Conservation (phyloP, 2,797 vertebrate genomes). For the Lophotriccus pileatus region DNA sequence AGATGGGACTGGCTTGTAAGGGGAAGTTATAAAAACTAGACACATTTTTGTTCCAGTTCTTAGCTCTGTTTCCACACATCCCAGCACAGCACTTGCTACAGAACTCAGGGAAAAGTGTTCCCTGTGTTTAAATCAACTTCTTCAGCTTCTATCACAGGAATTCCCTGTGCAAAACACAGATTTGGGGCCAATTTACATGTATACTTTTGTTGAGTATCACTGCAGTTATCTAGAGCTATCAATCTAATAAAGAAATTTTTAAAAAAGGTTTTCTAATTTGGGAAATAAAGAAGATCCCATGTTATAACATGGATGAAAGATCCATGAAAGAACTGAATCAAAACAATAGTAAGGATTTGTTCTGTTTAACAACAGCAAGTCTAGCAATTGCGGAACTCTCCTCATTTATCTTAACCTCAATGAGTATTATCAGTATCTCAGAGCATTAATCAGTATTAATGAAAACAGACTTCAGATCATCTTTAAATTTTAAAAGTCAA, state of each 20-base stretch:
- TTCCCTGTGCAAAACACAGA: neutral
- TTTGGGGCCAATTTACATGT: neutral
- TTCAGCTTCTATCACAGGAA: neutral
- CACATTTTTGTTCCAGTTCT: neutral
- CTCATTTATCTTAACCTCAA: neutral
- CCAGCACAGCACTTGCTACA: neutral
- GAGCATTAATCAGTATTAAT: neutral
- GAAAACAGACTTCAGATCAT: neutral
- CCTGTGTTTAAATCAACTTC: neutral
- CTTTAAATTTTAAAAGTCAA: neutral
- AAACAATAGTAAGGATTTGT: neutral
- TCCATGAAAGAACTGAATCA: neutral
- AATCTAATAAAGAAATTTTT: neutral
- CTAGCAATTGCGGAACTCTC: neutral
- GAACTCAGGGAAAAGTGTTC: neutral
- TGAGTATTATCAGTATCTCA: neutral
- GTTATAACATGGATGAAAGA: neutral
- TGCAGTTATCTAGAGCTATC: neutral
- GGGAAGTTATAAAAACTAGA: neutral
- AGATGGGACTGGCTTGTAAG: neutral
- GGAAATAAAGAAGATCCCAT: neutral
- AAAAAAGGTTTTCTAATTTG: neutral
- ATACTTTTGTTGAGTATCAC: neutral
- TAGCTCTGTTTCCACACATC: neutral
- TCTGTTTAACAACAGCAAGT: neutral